phyloP scores from a whole-genome alignment of 2,888 invertebrate species.

The Zele albiditarsus region DNA sequence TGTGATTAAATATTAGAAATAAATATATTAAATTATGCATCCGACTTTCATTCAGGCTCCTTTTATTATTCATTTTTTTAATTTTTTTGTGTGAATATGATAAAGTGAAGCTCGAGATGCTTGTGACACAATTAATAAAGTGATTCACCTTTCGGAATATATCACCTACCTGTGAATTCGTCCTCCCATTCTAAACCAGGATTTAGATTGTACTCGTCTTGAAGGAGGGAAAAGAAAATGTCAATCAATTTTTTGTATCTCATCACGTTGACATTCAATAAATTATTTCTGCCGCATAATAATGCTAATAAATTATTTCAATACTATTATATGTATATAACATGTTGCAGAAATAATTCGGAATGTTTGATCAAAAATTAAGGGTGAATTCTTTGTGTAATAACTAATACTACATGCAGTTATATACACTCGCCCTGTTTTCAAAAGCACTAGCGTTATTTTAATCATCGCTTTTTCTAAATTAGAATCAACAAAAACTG shows the following conservation, averaged over 20 bases:
- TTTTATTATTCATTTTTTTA: slow-evolving; percentile 15
- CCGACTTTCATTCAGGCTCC: slow-evolving; percentile 30
- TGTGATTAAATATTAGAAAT: slow-evolving; percentile 11
- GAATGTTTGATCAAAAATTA: not conserved
- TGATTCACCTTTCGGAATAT: slow-evolving; percentile 63
- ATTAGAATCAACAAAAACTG: slow-evolving; percentile 1
- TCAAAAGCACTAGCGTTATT: not conserved
- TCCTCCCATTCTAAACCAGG: slow-evolving; percentile 99
- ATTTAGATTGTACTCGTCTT: slow-evolving; percentile 99
- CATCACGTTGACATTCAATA: slow-evolving; percentile 58
- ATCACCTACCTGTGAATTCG: slow-evolving; percentile 98
- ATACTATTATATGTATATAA: slow-evolving; percentile 1
- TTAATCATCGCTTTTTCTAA: not conserved
- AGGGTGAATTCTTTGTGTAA: not conserved
- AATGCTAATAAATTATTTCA: not conserved
- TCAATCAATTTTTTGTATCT: slow-evolving; percentile 72
- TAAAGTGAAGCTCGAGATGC: slow-evolving; percentile 49
- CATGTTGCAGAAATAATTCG: not conserved
- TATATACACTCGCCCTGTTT: not conserved
- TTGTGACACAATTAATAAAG: slow-evolving; percentile 50
- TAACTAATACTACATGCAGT: not conserved
- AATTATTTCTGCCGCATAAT: not conserved
- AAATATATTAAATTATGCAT: not conserved
- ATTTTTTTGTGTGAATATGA: slow-evolving; percentile 31
- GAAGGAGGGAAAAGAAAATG: slow-evolving; percentile 79